Base-by-base conservation (phyloP, 2,797 vertebrate species). In the Clangula hyemalis region DNA sequence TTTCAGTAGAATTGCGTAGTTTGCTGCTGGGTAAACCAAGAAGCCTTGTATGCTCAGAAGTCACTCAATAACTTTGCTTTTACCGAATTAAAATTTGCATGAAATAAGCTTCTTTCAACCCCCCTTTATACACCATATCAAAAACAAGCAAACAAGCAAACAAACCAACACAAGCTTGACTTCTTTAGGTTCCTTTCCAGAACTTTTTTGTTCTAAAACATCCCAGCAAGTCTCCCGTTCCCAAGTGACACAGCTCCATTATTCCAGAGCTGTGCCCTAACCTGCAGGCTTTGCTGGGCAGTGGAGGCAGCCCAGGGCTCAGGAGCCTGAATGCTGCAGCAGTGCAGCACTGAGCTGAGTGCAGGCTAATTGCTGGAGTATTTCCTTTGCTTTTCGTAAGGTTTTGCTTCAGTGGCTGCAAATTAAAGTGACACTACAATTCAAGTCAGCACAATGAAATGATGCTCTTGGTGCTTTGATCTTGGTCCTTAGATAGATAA, bases 351-450 rank as follows among this genome's bases (percentile, higher is more conserved):
- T 3, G 91, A 79, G 89, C 5, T 27, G 73, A 93, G 90, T 1
- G 56, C 64, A 49, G 80, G 27, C 85, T 87, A 76, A 93, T 87
- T 91, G 91, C 80, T 36, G 43, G 61, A 89, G 51, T 36, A 61
- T 91, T 90, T 81, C 70, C 85, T 90, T 76, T 70, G 93, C 92
- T 68, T 41, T 80, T 41, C 39, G 34, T 77, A 49, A 72, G 58
- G 78, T 87, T 94, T 86, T 96, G 91, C 94, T 92, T 90, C 95
- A 86, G 49, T 24, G 27, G 41, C 13, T 91, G 85, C 91, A 94
- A 95, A 95, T 95, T 95, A 93, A 96, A 96, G 73, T 90, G 91
- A 95, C 87, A 86, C 76, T 66, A 79, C 89, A 57, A 70, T 96
- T 95, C 73, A 60, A 88, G 83, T n/a, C 74, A 61, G 83, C 47